Percentiles rank a stretch among this genome's conserved stretches.
phyloP scores from a whole-genome alignment of 2,797 vertebrate species.

The Phoeniculus purpureus region DNA sequence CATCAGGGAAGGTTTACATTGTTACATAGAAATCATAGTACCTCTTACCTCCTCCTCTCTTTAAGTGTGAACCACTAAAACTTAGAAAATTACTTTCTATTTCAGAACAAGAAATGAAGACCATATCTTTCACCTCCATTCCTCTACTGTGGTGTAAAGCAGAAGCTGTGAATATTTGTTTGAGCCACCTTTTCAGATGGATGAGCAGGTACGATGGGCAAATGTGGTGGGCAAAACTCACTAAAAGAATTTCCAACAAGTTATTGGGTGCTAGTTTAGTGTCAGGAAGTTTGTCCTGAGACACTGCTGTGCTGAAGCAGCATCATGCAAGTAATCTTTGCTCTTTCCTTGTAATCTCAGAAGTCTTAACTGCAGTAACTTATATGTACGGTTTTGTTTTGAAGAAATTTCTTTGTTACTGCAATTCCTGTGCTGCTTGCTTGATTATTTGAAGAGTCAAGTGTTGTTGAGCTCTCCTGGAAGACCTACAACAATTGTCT shows the following conservation, averaged over 20 bases:
- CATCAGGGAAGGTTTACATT: not conserved
- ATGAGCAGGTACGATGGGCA: not conserved
- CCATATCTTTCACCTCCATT: accelerated
- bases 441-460: not conserved
- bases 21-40: accelerated
- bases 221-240: accelerated
- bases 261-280: not conserved
- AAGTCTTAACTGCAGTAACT: not conserved
- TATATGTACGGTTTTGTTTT: not conserved
- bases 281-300: not conserved
- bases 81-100: not conserved
- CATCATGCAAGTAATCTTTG: not conserved
- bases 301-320: not conserved
- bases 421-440: not conserved
- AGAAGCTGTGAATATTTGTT: not conserved
- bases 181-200: not conserved
- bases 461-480: not conserved
- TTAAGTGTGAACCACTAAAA: not conserved
- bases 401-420: not conserved
- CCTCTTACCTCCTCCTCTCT: not conserved
- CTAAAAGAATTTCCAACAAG: not conserved
- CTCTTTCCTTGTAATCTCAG: not conserved
- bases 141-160: not conserved
- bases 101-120: not conserved
- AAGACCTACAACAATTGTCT: not conserved